Evolutionary conservation across 2,797 vertebrate species (phyloP), one percentile per base, ranked within the genome.

Genomic region (Darevskia mixta): DNA sequence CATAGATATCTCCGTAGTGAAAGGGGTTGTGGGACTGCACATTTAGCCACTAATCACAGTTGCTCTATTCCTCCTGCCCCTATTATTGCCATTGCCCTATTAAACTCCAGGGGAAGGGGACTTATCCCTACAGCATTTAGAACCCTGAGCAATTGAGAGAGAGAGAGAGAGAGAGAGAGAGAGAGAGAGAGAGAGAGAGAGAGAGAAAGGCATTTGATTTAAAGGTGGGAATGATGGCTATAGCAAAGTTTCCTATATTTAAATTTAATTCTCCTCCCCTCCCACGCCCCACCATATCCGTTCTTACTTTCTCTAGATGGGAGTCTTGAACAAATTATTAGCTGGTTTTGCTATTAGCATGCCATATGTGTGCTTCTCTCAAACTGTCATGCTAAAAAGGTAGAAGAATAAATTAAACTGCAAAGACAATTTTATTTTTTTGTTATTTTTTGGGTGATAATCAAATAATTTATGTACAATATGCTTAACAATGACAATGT

Each of bases 381-480:
- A 94, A 96, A 91, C 91, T 95, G 92, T 94, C 90, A 89, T 25
- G 94, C 95, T 92, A 95, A 96, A 95, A 96, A 92, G 95, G 87
- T 90, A 95, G 96, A 94, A 96, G 79, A 80, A 94, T 95, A 94
- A 96, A 96, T 96, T 93, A 96, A 95, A 94, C 64, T 86, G 86
- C 86, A 94, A 93, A 94, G 86, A 78, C 61, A 92, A 64, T 0
- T 64, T 93, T 55, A 55, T 55, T 55, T 55, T 55, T 15, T 55
- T 55, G 13, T 55, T 55, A 55, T 55, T 89, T 73, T 71, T 43
- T 5, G 2, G 83, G 88, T 91, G 81, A 88, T 92, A 95, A 94
- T 94, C 94, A 94, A 79, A 92, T 92, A 95, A 95, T 82, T 61
- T 84, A 15, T 72, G 79, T 78, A 92, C 95, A 92, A 91, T 91